Conservation (phyloP, 2,113 vertebrate genomes). For the Dasyurus viverrinus region DNA sequence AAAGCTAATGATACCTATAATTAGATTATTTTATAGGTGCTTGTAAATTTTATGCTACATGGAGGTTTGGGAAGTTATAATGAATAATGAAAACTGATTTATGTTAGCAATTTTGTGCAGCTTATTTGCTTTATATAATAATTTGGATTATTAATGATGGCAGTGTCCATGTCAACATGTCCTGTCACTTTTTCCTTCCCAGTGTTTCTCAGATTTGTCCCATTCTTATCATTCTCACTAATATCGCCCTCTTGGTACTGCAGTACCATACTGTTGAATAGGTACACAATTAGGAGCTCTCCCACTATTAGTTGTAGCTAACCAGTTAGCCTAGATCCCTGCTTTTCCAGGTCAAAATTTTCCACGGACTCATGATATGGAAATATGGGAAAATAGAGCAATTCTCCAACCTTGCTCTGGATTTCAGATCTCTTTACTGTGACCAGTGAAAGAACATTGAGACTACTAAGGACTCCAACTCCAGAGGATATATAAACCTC, state of each 20-base stretch:
- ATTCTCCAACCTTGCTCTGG: neutral
- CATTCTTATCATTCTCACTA: neutral
- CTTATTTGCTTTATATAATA: neutral
- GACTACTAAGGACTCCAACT: neutral
- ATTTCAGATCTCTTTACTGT: neutral
- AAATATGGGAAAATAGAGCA: neutral
- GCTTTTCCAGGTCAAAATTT: neutral
- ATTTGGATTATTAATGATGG: neutral
- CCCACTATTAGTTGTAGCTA: neutral
- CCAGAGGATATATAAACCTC: neutral
- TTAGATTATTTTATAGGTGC: slow-evolving; percentile 31
- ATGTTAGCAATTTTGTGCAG: neutral
- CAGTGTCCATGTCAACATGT: neutral
- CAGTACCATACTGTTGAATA: neutral
- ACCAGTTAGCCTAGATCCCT: neutral
- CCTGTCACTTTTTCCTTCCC: neutral
- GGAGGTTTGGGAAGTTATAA: neutral
- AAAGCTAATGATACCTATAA: slow-evolving; percentile 38
- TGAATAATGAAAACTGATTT: neutral
- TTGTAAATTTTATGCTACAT: slow-evolving; percentile 15
- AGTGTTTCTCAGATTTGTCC: neutral
- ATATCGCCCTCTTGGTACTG: neutral
- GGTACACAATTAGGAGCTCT: neutral
- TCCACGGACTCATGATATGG: neutral
- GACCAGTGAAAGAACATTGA: neutral